Base-by-base conservation (phyloP, 2,888 invertebrate species). In the Dryadula phaetusa region DNA sequence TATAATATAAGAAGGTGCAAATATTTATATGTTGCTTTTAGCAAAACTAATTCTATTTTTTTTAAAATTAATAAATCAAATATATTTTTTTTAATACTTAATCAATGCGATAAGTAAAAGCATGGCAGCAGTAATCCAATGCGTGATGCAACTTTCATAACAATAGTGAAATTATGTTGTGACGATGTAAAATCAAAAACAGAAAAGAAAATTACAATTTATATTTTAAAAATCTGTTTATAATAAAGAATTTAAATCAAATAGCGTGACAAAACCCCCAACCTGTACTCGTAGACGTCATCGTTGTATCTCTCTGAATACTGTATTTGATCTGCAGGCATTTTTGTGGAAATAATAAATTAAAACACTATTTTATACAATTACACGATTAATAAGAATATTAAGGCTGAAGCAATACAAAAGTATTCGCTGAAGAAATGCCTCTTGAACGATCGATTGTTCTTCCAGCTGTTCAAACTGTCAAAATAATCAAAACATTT, bases 221-320 rank as follows among this genome's bases (percentile, higher is more conserved):
- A 22, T 22, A 2, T 8, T 16, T 4, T 5, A 5, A 37, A 37
- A 56, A 56, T 22, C 18, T 0, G 0, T 25, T 3, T 49, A 5
- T 16, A 25, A 2, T 22, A 56, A 37, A 4, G n/a, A 37, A n/a
- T 22, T 37, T 20, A 37, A 22, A 3, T 14, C 14, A 53, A 52
- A 40, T 28, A 47, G 20, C 10, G 12, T 32, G n/a, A 20, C 28
- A 25, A 18, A 58, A 46, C 7, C 68, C 42, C 81, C 83, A 86
- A 97, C 97, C 97, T 96, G 88, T 98, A 98, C 83, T 98, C 98
- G 83, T 95, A 98, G 60, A 95, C 93, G 75, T 96, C 96, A 86
- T 98, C 98, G 72, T 93, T 94, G 80, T 98, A 98, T 84, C 98
- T 97, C 82, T 98, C 98, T 0, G 98, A 98, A 86, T 98, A 98